Evolutionary conservation across 2,888 invertebrate species (phyloP).

Genomic region (Temnothorax rugatulus): DNA sequence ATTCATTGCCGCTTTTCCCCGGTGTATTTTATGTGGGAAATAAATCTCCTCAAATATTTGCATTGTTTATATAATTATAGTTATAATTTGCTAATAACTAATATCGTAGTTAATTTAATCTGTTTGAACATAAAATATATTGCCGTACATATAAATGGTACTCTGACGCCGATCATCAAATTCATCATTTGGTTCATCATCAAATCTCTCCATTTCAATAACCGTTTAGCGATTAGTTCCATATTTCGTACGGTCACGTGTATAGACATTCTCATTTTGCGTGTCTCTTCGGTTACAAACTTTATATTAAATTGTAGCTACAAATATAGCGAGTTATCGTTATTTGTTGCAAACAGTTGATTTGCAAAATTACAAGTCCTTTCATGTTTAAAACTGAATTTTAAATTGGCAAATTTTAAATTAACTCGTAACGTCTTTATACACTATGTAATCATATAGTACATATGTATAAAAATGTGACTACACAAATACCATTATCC

Average conservation of each 20-base stretch:
- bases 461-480: background rate
- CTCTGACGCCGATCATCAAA: constrained; percentile 15
- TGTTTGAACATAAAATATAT: constrained; percentile 9
- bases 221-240: constrained; percentile 10
- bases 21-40: background rate
- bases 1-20: background rate
- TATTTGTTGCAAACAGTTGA: background rate
- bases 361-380: background rate
- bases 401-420: background rate
- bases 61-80: background rate
- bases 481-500: background rate
- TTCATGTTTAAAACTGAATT: background rate
- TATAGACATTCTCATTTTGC: background rate
- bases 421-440: constrained; percentile 4
- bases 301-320: background rate
- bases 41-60: background rate
- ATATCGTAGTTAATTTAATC: constrained; percentile 12
- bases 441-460: background rate
- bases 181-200: constrained; percentile 9
- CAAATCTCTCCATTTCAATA: constrained; percentile 17
- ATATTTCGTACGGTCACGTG: background rate
- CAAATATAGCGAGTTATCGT: no score
- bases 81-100: constrained; percentile 6
- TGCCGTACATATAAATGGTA: background rate
- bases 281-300: background rate